Evolutionary conservation across 2,888 invertebrate genomes (phyloP).

Genomic region (Merodon equestris): DNA sequence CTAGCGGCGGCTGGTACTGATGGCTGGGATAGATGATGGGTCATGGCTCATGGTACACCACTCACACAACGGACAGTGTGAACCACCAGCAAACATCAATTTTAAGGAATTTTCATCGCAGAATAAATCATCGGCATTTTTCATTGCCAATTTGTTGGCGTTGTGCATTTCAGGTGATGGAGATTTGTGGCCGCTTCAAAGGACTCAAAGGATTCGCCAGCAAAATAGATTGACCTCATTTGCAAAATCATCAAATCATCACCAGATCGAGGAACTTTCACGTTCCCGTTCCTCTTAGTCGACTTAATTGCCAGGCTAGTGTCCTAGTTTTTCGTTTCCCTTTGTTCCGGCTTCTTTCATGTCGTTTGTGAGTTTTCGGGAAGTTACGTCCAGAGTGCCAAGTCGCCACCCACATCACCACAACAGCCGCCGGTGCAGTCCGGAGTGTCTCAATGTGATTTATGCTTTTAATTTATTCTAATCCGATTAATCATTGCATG

Average conservation of each 20-base stretch:
- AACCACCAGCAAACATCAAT: constrained; percentile 33
- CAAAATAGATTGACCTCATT: constrained; percentile 40
- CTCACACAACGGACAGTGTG: background rate
- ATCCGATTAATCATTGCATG: constrained; percentile 67
- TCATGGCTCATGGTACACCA: no score
- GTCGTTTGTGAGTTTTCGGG: background rate
- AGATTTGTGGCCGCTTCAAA: background rate
- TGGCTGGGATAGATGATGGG: no score
- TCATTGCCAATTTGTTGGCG: constrained; percentile 47
- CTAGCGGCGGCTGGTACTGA: background rate
- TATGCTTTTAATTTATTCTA: constrained; percentile 67
- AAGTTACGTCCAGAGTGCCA: no score
- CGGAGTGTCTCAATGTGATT: constrained; percentile 34
- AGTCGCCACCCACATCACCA: constrained; percentile 4
- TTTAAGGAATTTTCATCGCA: constrained; percentile 51
- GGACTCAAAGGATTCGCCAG: background rate
- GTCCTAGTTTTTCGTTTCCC: no score
- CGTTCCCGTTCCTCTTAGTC: no score
- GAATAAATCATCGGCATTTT: constrained; percentile 54
- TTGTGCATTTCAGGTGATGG: constrained; percentile 6
- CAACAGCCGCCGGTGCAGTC: background rate
- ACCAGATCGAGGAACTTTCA: constrained; percentile 45
- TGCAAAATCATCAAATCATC: constrained; percentile 55
- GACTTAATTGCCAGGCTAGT: no score
- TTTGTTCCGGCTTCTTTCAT: no score